These are phyloP conservation scores for Tylochromis polylepis DNA, from an alignment of 2,113 vertebrate genomes.

Conservation along the genomic window DNA sequence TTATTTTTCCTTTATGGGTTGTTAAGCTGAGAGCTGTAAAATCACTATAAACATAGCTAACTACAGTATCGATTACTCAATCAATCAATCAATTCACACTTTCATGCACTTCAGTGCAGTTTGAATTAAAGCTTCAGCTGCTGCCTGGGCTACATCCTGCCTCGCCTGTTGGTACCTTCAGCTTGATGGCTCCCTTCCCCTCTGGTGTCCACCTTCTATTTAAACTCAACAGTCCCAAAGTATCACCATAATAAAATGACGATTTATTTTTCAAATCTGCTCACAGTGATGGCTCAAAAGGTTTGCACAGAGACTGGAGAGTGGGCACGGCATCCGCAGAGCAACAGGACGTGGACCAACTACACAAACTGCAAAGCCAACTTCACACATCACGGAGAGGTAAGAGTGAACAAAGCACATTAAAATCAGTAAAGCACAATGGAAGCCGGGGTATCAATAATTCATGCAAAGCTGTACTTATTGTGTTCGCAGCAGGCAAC, in stretches of 20 bases:
- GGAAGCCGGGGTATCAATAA: neutral
- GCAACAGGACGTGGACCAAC: slow-evolving; percentile 94
- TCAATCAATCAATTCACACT: neutral
- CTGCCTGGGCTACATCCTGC: neutral
- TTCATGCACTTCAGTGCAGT: neutral
- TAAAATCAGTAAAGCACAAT: neutral
- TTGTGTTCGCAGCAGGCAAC: slow-evolving; percentile 75
- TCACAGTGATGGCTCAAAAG: slow-evolving; percentile 85
- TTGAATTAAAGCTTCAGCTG: neutral
- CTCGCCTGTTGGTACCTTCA: neutral
- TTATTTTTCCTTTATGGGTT: neutral
- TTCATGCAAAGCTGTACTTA: neutral
- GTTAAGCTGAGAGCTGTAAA: neutral
- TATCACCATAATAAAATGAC: neutral
- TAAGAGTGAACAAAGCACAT: slow-evolving; percentile 39
- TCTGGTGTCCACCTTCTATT: neutral
- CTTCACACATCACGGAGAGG: slow-evolving; percentile 70
- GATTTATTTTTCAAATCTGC: neutral
- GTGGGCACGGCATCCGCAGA: slow-evolving; percentile 88
- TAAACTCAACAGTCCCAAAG: neutral
- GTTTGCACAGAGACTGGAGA: slow-evolving; percentile 83
- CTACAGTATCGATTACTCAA: neutral
- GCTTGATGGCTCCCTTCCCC: neutral
- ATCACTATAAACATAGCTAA: neutral
- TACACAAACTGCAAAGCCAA: slow-evolving; percentile 80